These are phyloP conservation scores for Sciurus vulgaris DNA, from an alignment of 2,797 vertebrate species.

Conservation along the genomic window DNA sequence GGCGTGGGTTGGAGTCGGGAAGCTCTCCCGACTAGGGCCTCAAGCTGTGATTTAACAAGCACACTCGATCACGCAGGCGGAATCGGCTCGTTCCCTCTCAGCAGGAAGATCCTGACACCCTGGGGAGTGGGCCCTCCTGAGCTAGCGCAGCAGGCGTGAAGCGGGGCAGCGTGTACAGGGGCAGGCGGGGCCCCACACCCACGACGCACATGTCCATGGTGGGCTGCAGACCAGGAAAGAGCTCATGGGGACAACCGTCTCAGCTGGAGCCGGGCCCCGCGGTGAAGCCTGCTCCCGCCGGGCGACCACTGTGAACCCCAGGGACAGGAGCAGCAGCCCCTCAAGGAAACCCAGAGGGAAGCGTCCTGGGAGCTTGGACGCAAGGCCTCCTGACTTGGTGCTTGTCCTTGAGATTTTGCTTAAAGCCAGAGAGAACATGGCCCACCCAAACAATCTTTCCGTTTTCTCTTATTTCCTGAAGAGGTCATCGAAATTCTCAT, in stretches of 20 bases:
- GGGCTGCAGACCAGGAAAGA: neutral
- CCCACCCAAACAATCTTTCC: neutral
- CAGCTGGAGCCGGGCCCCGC: neutral
- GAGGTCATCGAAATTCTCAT: neutral
- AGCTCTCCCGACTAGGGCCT: neutral
- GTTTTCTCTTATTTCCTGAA: constrained; percentile 22
- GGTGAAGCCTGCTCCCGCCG: neutral
- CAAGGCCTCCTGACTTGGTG: neutral
- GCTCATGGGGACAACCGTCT: neutral
- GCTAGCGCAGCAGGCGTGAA: neutral
- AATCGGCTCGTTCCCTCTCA: neutral
- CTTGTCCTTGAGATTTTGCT: neutral
- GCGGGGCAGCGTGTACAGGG: neutral
- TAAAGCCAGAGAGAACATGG: neutral
- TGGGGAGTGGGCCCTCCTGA: no score
- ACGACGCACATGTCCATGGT: no score
- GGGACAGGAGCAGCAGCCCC: neutral
- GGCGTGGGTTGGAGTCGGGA: neutral
- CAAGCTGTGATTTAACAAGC: neutral
- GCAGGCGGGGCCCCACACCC: neutral
- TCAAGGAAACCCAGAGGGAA: neutral
- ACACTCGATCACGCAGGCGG: neutral
- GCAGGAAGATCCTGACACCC: neutral
- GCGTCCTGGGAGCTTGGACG: neutral
- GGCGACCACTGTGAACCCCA: neutral